Percentiles rank a stretch among this genome's conserved stretches.
Conservation (phyloP, 1,140 invertebrate genomes). For the Venustaconcha ellipsiformis region DNA sequence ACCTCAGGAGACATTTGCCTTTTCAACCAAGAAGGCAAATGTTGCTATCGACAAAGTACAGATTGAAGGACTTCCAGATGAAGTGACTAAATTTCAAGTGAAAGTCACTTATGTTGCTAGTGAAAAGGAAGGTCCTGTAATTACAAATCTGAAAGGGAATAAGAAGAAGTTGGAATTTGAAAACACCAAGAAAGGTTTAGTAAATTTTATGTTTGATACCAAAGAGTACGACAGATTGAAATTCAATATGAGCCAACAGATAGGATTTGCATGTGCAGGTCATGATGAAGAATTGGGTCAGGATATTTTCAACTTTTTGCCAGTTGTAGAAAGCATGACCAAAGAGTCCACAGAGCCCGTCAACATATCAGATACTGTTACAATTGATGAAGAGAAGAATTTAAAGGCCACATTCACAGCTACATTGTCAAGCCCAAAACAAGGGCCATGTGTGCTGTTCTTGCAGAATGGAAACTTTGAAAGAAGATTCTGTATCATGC, state of each 20-base stretch:
- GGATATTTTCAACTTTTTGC: conserved; percentile 37
- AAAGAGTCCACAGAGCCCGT: conserved; percentile 13
- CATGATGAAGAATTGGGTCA: conserved; percentile 37
- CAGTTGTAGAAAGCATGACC: conserved; percentile 36
- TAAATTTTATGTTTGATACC: conserved; percentile 46
- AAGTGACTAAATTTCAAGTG: conserved; percentile 50
- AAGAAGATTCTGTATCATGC: conserved; percentile 60
- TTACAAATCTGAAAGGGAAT: conserved; percentile 39
- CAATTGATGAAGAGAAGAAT: conserved; percentile 35
- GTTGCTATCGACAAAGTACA: conserved; percentile 47
- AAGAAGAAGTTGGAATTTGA: conserved; percentile 42
- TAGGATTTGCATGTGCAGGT: conserved; percentile 30
- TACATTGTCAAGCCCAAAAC: conserved; percentile 37
- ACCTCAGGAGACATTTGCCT: conserved; percentile 33
- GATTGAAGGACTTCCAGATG: conserved; percentile 44
- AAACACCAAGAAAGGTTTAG: conserved; percentile 38
- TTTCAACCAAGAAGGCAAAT: conserved; percentile 52
- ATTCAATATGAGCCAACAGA: conserved; percentile 34
- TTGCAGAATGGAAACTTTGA: conserved; percentile 48
- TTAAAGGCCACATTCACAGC: conserved; percentile 36
- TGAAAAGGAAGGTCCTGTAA: conserved; percentile 44
- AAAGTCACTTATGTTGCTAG: conserved; percentile 46
- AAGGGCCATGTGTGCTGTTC: conserved; percentile 48
- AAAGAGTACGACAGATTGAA: conserved; percentile 44
- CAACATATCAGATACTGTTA: conserved; percentile 22